Evolutionary conservation across 2,113 vertebrate species (phyloP).

Genomic region (Calidris pygmaea): DNA sequence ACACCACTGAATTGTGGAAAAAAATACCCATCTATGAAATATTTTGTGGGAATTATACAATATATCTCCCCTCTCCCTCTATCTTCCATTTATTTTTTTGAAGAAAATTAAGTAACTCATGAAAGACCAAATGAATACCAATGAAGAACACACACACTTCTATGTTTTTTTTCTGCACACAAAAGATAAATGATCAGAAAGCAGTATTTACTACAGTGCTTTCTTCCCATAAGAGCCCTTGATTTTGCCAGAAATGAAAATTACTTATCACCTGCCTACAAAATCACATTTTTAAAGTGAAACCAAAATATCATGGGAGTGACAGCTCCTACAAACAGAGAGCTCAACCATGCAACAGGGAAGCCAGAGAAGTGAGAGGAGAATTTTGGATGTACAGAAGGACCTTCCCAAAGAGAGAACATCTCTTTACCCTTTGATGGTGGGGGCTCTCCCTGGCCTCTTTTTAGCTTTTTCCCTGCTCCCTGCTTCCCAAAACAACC

Average conservation of each 20-base stretch:
- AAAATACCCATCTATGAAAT: background rate
- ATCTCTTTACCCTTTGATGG: background rate
- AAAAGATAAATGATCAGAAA: slow-evolving; percentile 16
- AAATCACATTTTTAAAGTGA: background rate
- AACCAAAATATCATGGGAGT: background rate
- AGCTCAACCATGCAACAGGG: background rate
- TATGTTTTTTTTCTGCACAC: background rate
- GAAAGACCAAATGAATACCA: slow-evolving; percentile 8
- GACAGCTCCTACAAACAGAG: background rate
- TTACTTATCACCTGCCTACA: background rate
- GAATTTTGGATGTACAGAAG: background rate
- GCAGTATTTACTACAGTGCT: background rate
- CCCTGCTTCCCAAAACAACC: background rate
- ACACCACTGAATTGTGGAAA: background rate
- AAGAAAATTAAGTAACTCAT: background rate
- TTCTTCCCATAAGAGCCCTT: slow-evolving; percentile 12
- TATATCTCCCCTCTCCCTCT: background rate
- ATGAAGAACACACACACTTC: background rate
- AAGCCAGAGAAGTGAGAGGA: background rate
- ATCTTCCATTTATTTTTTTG: background rate
- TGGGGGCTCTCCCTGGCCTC: accelerated
- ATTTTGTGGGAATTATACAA: background rate
- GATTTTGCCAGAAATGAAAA: slow-evolving; percentile 47
- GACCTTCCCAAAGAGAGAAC: background rate
- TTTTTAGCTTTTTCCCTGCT: background rate